Evolutionary conservation across 2,113 vertebrate genomes (phyloP).

Genomic region (Anseranas semipalmata): DNA sequence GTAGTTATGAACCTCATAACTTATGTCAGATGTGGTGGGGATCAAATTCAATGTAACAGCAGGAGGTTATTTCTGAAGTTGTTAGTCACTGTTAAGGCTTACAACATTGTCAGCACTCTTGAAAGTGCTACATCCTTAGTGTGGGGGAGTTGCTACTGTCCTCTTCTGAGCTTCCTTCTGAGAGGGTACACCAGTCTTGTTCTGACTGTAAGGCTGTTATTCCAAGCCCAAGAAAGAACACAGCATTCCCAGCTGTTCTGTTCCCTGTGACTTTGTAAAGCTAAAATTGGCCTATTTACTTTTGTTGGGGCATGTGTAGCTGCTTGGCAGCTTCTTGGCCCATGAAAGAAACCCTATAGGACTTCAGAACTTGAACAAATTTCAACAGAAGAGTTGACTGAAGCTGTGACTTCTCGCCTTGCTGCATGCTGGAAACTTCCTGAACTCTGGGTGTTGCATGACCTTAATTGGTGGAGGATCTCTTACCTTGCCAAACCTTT

Average conservation of each 20-base stretch:
- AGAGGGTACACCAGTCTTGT: not conserved
- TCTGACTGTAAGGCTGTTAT: not conserved
- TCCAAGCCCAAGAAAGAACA: not conserved
- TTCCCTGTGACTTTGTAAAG: not conserved
- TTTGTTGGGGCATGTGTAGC: not conserved
- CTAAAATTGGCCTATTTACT: not conserved
- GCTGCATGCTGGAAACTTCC: not conserved
- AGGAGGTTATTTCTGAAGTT: not conserved
- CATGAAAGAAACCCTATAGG: not conserved
- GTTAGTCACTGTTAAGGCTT: not conserved
- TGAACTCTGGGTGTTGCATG: not conserved
- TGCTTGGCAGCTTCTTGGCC: not conserved
- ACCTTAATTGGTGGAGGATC: not conserved
- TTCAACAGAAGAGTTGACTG: not conserved
- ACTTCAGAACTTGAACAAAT: not conserved
- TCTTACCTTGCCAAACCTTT: slow-evolving; percentile 24
- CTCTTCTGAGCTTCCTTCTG: not conserved
- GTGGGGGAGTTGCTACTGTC: not conserved
- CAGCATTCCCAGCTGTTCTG: not conserved
- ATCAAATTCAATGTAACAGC: not conserved
- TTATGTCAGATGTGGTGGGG: not conserved
- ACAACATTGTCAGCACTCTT: not conserved
- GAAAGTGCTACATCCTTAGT: not conserved
- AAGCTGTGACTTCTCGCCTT: not conserved
- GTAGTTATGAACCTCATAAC: not conserved